Conservation (phyloP, 2,888 invertebrate species). For the Troides oblongomaculatus region DNA sequence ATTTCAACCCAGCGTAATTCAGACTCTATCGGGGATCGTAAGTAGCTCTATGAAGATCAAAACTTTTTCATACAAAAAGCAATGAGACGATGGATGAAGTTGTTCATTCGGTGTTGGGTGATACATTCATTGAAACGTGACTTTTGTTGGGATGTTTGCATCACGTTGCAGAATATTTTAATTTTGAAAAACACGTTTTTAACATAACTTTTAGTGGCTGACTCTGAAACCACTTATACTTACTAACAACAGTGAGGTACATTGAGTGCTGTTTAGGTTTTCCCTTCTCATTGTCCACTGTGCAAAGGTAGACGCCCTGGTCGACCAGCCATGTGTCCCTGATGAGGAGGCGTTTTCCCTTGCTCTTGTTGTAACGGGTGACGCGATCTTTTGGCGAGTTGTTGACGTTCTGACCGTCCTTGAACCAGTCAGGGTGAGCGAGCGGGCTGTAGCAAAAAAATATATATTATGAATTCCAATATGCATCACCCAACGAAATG, state of each 20-base stretch:
- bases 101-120: too few species aligned
- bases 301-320: slow-evolving; percentile 58
- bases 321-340: slow-evolving; percentile 53
- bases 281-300: slow-evolving; percentile 55
- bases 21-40: too few species aligned
- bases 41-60: too few species aligned
- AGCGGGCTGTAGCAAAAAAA: slow-evolving; percentile 49
- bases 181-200: too few species aligned
- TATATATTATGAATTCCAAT: neutral
- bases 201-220: too few species aligned
- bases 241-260: slow-evolving; percentile 58
- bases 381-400: slow-evolving; percentile 50
- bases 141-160: too few species aligned
- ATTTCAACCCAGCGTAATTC: too few species aligned
- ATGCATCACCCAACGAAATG: too few species aligned
- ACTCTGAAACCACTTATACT: slow-evolving; percentile 37
- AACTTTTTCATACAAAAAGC: too few species aligned
- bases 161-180: too few species aligned
- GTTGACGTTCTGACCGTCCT: slow-evolving; percentile 55
- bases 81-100: too few species aligned
- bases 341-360: slow-evolving; percentile 62
- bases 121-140: too few species aligned
- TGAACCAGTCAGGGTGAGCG: slow-evolving; percentile 60
- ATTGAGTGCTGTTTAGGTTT: slow-evolving; percentile 52
- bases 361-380: slow-evolving; percentile 62